Conservation (phyloP, 2,797 vertebrate species). For the Chelon auratus region DNA sequence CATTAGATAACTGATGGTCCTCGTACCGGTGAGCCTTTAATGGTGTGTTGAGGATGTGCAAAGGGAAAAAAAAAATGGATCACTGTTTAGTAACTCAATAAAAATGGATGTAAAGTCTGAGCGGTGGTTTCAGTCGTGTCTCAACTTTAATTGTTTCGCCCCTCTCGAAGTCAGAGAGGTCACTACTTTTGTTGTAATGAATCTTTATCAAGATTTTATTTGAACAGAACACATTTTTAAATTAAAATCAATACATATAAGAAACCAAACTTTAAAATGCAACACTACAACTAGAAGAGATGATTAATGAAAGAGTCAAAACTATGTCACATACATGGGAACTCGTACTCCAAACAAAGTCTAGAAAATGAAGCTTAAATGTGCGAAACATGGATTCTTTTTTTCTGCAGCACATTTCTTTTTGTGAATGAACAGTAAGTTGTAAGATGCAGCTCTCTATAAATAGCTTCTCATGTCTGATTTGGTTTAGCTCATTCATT, state of each 20-base stretch:
- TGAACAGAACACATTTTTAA: slow-evolving; percentile 57
- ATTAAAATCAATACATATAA: slow-evolving; percentile 44
- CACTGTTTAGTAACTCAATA: slow-evolving; percentile 77
- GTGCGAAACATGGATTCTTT: slow-evolving; percentile 22
- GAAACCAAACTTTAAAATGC: slow-evolving; percentile 43
- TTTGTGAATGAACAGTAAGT: slow-evolving; percentile 48
- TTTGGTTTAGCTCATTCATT: slow-evolving; percentile 58
- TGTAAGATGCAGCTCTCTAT: slow-evolving; percentile 49
- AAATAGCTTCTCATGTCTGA: slow-evolving; percentile 63
- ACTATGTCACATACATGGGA: slow-evolving; percentile 1
- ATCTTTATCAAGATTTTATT: slow-evolving; percentile 68
- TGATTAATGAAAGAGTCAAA: slow-evolving; percentile 38
- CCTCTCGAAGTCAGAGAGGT: slow-evolving; percentile 1
- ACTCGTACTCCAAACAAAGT: slow-evolving; percentile 28
- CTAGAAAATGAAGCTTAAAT: slow-evolving; percentile 32
- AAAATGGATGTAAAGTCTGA: slow-evolving; percentile 63
- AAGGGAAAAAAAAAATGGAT: slow-evolving; percentile 55
- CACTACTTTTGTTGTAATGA: slow-evolving; percentile 3
- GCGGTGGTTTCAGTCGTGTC: slow-evolving; percentile 7
- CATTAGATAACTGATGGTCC: slow-evolving; percentile 64
- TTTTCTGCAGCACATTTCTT: slow-evolving; percentile 45
- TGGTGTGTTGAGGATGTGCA: slow-evolving; percentile 58
- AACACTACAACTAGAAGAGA: slow-evolving; percentile 53
- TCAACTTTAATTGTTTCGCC: slow-evolving; percentile 13
- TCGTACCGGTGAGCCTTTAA: slow-evolving; percentile 57